Evolutionary conservation across 2,113 vertebrate genomes (phyloP).

Genomic region (Macrotis lagotis): DNA sequence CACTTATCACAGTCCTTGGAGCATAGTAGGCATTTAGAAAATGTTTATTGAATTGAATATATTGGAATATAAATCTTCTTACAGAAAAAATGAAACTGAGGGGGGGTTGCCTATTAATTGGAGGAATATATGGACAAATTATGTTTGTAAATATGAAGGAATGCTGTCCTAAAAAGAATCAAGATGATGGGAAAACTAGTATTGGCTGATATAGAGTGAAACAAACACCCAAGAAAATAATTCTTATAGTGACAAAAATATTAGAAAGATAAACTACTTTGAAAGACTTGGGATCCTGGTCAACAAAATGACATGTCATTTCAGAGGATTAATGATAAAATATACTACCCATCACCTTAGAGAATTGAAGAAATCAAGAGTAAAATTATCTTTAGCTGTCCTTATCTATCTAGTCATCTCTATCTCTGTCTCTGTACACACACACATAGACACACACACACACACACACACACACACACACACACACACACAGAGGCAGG

Average conservation of each 20-base stretch:
- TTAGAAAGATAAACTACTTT: neutral
- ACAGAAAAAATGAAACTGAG: neutral
- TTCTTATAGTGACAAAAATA: neutral
- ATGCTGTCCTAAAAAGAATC: neutral
- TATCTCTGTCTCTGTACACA: too few species aligned
- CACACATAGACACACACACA: too few species aligned
- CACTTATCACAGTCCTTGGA: too few species aligned
- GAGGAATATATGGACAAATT: neutral
- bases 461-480: too few species aligned
- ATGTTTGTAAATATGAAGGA: neutral
- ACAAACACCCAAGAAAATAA: neutral
- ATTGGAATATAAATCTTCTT: too few species aligned
- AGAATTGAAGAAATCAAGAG: neutral
- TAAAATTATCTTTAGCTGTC: too few species aligned
- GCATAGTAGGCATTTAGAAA: too few species aligned
- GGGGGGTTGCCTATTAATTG: neutral
- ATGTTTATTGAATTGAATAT: too few species aligned
- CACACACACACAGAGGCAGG: neutral
- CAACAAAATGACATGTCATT: neutral
- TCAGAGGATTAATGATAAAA: neutral
- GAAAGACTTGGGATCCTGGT: neutral
- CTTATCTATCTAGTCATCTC: too few species aligned
- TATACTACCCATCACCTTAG: neutral
- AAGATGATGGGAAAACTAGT: too few species aligned
- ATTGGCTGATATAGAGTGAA: too few species aligned